Base-by-base conservation (phyloP, 2,888 invertebrate species). In the Archaeoteleia sp. region DNA sequence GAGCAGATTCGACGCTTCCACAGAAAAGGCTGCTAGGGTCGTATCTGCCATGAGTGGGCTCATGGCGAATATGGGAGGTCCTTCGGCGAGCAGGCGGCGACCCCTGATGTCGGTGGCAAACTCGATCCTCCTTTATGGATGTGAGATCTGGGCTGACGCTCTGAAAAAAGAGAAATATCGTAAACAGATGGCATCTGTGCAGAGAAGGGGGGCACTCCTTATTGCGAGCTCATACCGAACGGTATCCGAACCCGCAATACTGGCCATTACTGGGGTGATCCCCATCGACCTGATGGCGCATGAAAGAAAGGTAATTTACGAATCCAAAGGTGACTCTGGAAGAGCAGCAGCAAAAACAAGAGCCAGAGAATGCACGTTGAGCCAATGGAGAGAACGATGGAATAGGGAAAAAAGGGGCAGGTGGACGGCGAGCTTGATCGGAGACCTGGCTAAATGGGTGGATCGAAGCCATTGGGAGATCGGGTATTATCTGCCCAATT, bases 331-430 rank as follows among this genome's bases (percentile, higher is more conserved):
- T 10, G 58, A 39, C 8, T 13, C 7, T 5, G 48, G 42, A 5
- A 43, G 34, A 8, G 23, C 14, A 12, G 14, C 30, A 14, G 17
- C 35, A 10, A 25, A 6, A 8, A 34, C 10, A 13, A 25, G 65
- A 29, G 25, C 7, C 8, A 32, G n/a, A n/a, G n/a, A n/a, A n/a
- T n/a, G 10, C 2, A 42, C 46, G 4, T 10, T 63, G 30, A 7
- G 23, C 12, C 35, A 39, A 30, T 67, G 72, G 70, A 61, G 67
- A 46, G 14, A 55, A n/a, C 14, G 58, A n/a, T 70, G 74, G 71
- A 39, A 67, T 4, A 23, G 32, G 0, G 51, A 45, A 4, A 20
- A 7, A 1, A 54, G 40, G 29, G 63, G 67, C 8, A 6, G 63
- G 25, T 71, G 66, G 72, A 70, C 70, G 2, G 54, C 27, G 4